A percentile compares a stretch with the other conserved stretches of the same genome.
These are phyloP conservation scores for Phrynocephalus versicolor DNA, from an alignment of 2,113 vertebrate species.

Conservation along the genomic window DNA sequence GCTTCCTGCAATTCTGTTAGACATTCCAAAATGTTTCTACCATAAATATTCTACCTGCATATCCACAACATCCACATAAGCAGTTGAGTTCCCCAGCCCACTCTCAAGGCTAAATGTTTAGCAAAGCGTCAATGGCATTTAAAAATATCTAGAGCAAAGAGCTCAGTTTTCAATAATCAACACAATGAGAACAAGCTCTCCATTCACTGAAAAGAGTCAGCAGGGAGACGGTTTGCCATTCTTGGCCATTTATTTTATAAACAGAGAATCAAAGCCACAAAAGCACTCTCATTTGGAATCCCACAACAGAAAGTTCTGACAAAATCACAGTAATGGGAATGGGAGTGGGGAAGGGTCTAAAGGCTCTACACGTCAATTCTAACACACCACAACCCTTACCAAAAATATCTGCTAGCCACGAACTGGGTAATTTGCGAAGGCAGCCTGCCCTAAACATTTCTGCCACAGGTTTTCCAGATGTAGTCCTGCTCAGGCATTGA, in stretches of 20 bases:
- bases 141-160: slow-evolving; percentile 66
- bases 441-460: not conserved
- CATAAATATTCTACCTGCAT: slow-evolving; percentile 47
- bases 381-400: not conserved
- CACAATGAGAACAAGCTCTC: slow-evolving; percentile 60
- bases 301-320: slow-evolving; percentile 45
- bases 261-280: slow-evolving; percentile 54
- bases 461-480: not conserved
- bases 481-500: no score
- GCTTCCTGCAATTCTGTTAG: not conserved
- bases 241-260: slow-evolving; percentile 69
- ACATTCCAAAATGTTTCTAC: slow-evolving; percentile 6
- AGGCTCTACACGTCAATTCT: not conserved
- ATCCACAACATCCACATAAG: slow-evolving; percentile 35
- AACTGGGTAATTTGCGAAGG: not conserved
- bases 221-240: slow-evolving; percentile 51
- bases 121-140: slow-evolving; percentile 52
- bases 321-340: slow-evolving; percentile 56
- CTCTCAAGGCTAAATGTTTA: slow-evolving; percentile 43
- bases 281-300: slow-evolving; percentile 59
- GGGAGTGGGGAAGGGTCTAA: slow-evolving; percentile 50
- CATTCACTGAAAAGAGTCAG: slow-evolving; percentile 62
- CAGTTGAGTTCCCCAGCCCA: not conserved
- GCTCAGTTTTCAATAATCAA: slow-evolving; percentile 58
- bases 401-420: not conserved